phyloP scores from a whole-genome alignment of 2,113 vertebrate species.

The Notarius lentiginosus region DNA sequence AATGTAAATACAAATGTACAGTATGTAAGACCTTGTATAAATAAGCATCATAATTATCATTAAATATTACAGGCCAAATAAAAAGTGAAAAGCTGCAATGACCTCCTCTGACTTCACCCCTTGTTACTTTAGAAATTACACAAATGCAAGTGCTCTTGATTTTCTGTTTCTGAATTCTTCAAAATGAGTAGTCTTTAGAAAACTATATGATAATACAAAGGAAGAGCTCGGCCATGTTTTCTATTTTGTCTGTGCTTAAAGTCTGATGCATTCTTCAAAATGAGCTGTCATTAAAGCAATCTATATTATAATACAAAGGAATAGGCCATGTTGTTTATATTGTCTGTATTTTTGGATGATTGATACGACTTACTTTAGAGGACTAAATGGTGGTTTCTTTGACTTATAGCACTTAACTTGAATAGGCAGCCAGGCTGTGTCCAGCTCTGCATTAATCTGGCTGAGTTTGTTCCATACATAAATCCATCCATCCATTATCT shows the following conservation, averaged over 20 bases:
- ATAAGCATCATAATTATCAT: not conserved
- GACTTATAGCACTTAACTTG: slow-evolving; percentile 53
- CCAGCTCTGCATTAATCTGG: slow-evolving; percentile 56
- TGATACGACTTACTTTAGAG: slow-evolving; percentile 21
- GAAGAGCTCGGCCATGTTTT: slow-evolving; percentile 2
- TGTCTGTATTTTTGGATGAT: slow-evolving; percentile 4
- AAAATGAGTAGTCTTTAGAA: not conserved
- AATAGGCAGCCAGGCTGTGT: slow-evolving; percentile 46
- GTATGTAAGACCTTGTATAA: not conserved
- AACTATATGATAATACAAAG: slow-evolving; percentile 20
- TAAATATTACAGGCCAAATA: not conserved
- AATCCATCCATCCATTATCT: too few species aligned
- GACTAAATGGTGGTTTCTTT: slow-evolving; percentile 24
- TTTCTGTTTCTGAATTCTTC: slow-evolving; percentile 6
- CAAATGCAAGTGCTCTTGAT: not conserved
- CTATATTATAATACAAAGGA: slow-evolving; percentile 13
- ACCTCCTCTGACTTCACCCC: not conserved
- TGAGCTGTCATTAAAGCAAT: not conserved
- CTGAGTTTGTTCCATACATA: slow-evolving; percentile 22
- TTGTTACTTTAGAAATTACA: not conserved
- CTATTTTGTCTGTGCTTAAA: not conserved
- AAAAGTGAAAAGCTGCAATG: not conserved
- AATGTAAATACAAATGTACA: not conserved
- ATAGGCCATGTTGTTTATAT: not conserved
- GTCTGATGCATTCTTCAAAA: not conserved